These are phyloP conservation scores for Chymomyza amoena DNA, from an alignment of 2,888 invertebrate genomes.

Conservation along the genomic window DNA sequence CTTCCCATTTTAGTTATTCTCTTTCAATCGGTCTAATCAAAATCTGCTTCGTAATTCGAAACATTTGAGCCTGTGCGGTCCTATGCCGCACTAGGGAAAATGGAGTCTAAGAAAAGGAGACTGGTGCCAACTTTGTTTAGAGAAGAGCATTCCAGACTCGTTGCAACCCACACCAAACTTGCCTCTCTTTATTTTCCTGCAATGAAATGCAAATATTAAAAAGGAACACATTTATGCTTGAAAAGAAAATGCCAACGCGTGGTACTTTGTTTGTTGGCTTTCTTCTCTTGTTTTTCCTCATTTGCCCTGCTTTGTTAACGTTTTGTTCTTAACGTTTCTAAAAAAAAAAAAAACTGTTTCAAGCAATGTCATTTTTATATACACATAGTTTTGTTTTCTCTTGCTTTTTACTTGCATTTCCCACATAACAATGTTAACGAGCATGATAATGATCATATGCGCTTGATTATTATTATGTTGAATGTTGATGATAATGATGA, in stretches of 20 bases:
- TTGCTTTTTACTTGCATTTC: neutral
- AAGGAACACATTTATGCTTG: conserved; percentile 37
- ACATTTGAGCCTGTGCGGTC: too few relatives aligned
- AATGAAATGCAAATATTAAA: conserved; percentile 60
- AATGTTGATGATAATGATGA: neutral
- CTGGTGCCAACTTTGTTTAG: neutral
- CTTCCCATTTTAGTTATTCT: too few relatives aligned
- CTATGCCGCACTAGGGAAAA: too few relatives aligned
- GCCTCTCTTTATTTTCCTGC: conserved; percentile 31
- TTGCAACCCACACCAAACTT: neutral
- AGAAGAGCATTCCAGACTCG: neutral
- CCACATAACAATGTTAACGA: neutral
- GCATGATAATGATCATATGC: neutral
- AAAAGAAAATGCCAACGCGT: conserved; percentile 32
- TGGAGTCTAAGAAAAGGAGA: too few relatives aligned
- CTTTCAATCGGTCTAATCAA: too few relatives aligned
- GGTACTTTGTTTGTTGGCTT: conserved; percentile 21
- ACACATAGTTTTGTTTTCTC: neutral
- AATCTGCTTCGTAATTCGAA: too few relatives aligned
- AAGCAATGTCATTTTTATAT: neutral
- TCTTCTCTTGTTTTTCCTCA: conserved; percentile 33
- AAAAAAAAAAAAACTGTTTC: neutral
- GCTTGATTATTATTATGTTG: neutral
- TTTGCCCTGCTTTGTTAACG: neutral
- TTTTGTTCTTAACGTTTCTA: neutral